Percentiles rank a stretch among this genome's conserved stretches.
Evolutionary conservation across 2,113 vertebrate genomes (phyloP).

Genomic region (Gobiocypris rarus): DNA sequence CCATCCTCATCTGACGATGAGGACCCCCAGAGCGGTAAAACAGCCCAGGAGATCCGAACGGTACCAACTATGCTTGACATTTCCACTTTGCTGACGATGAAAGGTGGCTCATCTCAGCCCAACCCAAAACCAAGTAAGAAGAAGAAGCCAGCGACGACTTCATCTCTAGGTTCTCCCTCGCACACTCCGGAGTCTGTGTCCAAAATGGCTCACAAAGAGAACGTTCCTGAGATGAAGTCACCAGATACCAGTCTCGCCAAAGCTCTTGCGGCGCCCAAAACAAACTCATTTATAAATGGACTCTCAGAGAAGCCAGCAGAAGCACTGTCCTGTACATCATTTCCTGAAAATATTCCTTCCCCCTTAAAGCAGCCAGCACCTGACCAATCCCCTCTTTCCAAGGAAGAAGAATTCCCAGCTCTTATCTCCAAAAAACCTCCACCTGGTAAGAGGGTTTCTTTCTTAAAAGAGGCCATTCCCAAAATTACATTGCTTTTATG

Average conservation of each 20-base stretch:
- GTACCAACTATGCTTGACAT: conserved; percentile 85
- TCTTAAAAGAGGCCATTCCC: not conserved
- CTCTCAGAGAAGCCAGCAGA: conserved; percentile 71
- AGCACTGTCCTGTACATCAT: conserved; percentile 46
- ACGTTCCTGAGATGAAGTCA: conserved; percentile 73
- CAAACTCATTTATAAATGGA: conserved; percentile 78
- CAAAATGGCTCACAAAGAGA: conserved; percentile 70
- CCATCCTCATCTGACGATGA: conserved; percentile 73
- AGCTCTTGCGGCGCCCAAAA: conserved; percentile 35
- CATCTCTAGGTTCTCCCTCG: not conserved
- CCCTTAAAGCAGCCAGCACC: conserved; percentile 70
- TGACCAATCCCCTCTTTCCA: conserved; percentile 70
- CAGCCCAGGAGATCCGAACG: conserved; percentile 79
- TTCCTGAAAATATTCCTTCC: conserved; percentile 74
- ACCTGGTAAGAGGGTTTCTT: conserved; percentile 79
- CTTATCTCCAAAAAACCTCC: conserved; percentile 88
- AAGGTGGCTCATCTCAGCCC: conserved; percentile 68
- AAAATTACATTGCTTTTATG: not conserved
- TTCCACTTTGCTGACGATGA: conserved; percentile 85
- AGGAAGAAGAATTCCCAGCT: conserved; percentile 92
- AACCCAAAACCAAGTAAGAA: conserved; percentile 80
- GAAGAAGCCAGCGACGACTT: conserved; percentile 78
- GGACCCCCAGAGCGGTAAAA: conserved; percentile 61
- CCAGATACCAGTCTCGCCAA: conserved; percentile 52
- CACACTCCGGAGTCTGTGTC: not conserved